These are phyloP conservation scores for Imbricaverruca yamaguchii DNA, from an alignment of 2,888 invertebrate species.

Conservation along the genomic window DNA sequence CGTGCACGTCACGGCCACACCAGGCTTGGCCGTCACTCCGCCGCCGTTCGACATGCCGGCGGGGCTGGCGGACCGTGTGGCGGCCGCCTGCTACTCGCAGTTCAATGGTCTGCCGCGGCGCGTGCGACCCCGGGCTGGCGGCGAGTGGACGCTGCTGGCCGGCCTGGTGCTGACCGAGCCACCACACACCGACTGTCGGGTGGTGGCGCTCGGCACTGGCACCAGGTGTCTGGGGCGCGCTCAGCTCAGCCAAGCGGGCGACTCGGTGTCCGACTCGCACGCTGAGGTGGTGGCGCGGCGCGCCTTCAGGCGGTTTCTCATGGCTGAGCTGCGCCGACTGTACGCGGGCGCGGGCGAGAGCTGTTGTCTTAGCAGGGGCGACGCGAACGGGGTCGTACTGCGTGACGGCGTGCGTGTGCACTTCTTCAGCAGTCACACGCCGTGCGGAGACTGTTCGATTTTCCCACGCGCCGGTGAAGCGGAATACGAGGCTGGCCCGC, in stretches of 20 bases:
- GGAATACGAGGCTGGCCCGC: background rate
- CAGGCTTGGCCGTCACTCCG: no score
- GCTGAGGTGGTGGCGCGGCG: constrained; percentile 82
- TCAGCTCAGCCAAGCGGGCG: constrained; percentile 55
- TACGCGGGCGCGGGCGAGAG: constrained; percentile 37
- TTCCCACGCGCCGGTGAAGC: constrained; percentile 44
- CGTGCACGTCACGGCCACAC: no score
- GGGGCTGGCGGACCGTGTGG: background rate
- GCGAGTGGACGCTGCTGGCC: constrained; percentile 10
- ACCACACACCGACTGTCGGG: constrained; percentile 35
- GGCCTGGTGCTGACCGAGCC: background rate
- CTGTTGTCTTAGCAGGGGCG: constrained; percentile 30
- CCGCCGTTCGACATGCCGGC: background rate
- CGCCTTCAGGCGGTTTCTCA: constrained; percentile 68
- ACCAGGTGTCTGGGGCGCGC: constrained; percentile 78
- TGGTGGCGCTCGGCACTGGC: constrained; percentile 80
- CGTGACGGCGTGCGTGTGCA: constrained; percentile 59
- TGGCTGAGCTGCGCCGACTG: constrained; percentile 52
- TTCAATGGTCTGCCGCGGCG: background rate
- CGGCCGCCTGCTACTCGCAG: background rate
- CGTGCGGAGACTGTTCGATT: constrained; percentile 91
- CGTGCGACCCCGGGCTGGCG: background rate
- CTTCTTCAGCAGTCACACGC: constrained; percentile 77
- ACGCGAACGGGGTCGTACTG: constrained; percentile 45
- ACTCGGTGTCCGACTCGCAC: constrained; percentile 79